A percentile compares a stretch with the other conserved stretches of the same genome.
Evolutionary conservation across 2,797 vertebrate species (phyloP).

Genomic region (Anas georgica): DNA sequence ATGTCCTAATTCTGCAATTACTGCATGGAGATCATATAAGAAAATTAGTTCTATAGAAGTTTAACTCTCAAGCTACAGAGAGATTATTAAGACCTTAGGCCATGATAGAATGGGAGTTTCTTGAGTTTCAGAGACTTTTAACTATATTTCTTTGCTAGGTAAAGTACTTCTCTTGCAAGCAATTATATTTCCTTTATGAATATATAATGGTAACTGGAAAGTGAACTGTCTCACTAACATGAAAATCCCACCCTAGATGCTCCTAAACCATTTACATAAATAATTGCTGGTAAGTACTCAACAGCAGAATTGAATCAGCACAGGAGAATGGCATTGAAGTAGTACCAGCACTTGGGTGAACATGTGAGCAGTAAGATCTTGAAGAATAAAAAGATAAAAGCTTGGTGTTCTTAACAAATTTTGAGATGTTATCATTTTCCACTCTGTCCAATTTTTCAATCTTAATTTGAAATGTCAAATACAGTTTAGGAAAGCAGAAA

Average conservation of each 20-base stretch:
- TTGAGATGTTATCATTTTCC: not conserved
- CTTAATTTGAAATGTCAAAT: not conserved
- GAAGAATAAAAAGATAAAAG: not conserved
- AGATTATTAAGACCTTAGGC: not conserved
- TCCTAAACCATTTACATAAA: not conserved
- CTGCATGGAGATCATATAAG: not conserved
- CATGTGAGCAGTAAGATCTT: not conserved
- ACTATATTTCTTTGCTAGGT: not conserved
- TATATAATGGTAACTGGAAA: not conserved
- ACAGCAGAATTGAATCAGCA: not conserved
- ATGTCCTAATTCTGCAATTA: not conserved
- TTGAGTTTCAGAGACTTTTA: not conserved
- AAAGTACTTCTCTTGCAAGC: not conserved
- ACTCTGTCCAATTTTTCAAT: not conserved
- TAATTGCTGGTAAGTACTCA: not conserved
- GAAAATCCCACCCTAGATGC: not conserved
- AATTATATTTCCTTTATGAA: not conserved
- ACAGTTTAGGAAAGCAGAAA: not conserved
- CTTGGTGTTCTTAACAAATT: not conserved
- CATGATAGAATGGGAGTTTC: not conserved
- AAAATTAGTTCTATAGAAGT: not conserved
- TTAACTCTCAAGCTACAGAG: not conserved
- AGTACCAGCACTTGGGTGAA: not conserved
- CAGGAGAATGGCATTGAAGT: not conserved
- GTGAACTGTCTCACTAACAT: not conserved